Conservation (phyloP, 2,888 invertebrate genomes). For the Horisme vitalbata region DNA sequence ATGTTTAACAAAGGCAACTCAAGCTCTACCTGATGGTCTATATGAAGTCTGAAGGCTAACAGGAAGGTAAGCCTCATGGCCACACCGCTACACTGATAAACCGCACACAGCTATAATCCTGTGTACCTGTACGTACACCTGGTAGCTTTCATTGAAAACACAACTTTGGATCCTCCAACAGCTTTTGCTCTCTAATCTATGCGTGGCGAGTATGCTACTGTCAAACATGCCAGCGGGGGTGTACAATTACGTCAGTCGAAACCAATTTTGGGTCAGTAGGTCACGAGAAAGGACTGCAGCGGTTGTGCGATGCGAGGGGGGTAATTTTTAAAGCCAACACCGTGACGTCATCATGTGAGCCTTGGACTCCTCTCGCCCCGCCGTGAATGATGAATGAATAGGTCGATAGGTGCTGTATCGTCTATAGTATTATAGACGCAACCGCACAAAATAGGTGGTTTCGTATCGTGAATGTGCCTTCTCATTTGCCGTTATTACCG, state of each 20-base stretch:
- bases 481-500: no score
- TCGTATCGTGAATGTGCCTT: no score
- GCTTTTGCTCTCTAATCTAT: slow-evolving; percentile 43
- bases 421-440: no score
- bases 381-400: slow-evolving; percentile 77
- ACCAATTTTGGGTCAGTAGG: slow-evolving; percentile 77
- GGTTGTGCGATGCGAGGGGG: slow-evolving; percentile 53
- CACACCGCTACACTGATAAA: slow-evolving; percentile 37
- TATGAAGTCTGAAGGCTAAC: slow-evolving; percentile 36
- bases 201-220: slow-evolving; percentile 16
- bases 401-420: slow-evolving; percentile 56
- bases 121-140: slow-evolving; percentile 42
- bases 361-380: slow-evolving; percentile 56
- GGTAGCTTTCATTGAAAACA: slow-evolving; percentile 72
- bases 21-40: slow-evolving; percentile 35
- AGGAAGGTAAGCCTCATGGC: slow-evolving; percentile 39
- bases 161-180: slow-evolving; percentile 43
- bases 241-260: slow-evolving; percentile 75
- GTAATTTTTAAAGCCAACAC: slow-evolving; percentile 63
- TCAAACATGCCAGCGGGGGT: slow-evolving; percentile 45
- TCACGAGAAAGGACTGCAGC: slow-evolving; percentile 73
- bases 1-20: slow-evolving; percentile 28
- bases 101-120: slow-evolving; percentile 29
- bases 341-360: slow-evolving; percentile 67
- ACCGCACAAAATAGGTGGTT: no score